phyloP scores from a whole-genome alignment of 2,888 invertebrate species.

The Prosopocoilus inquinatus region DNA sequence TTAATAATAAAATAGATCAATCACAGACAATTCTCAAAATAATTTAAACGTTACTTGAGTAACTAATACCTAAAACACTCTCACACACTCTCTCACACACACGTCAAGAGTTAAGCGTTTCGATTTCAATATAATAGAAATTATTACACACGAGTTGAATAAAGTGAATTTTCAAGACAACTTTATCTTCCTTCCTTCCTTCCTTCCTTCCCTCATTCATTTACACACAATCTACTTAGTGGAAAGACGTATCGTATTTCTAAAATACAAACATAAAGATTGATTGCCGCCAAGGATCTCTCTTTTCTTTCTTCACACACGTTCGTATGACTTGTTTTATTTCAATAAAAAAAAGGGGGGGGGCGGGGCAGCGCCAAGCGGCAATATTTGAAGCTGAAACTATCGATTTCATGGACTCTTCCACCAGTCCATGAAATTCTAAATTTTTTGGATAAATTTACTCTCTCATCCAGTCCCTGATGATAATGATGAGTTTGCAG shows the following conservation, averaged over 20 bases:
- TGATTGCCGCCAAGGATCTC: conserved; percentile 13
- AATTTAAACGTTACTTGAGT: conserved; percentile 38
- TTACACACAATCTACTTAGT: conserved; percentile 21
- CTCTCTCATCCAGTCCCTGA: too few relatives aligned
- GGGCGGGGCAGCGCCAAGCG: too few relatives aligned
- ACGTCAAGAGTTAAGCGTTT: conserved; percentile 4
- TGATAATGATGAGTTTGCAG: too few relatives aligned
- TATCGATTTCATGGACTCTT: too few relatives aligned
- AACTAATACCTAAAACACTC: conserved; percentile 27
- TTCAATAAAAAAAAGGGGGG: neutral
- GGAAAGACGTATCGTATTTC: conserved; percentile 34
- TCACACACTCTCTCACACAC: conserved; percentile 25
- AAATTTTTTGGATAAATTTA: too few relatives aligned
- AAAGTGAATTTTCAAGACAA: too few relatives aligned
- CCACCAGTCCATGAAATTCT: too few relatives aligned
- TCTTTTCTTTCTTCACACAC: conserved; percentile 1
- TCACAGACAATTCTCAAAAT: conserved; percentile 54
- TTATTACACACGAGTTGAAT: too few relatives aligned
- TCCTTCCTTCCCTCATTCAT: too few relatives aligned
- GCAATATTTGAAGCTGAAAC: too few relatives aligned
- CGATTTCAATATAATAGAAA: too few relatives aligned
- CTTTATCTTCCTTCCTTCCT: neutral
- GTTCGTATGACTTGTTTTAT: conserved; percentile 1
- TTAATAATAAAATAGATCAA: conserved; percentile 51
- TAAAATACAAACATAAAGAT: conserved; percentile 27